Evolutionary conservation across 2,888 invertebrate genomes (phyloP), one percentile per base, ranked within the genome.

Genomic region (Mythimna pallens): DNA sequence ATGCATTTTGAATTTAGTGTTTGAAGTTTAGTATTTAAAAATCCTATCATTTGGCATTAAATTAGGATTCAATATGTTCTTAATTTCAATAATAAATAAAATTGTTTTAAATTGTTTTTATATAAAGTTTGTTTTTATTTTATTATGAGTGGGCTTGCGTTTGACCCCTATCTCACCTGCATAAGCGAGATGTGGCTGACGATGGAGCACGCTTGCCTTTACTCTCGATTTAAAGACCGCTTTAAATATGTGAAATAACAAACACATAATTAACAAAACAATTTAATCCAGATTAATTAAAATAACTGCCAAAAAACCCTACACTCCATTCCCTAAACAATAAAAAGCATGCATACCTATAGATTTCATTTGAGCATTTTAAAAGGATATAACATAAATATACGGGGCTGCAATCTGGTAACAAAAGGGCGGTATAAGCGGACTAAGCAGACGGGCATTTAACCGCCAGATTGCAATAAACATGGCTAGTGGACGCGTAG

Each of bases 381-480:
- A 83, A 87, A 86, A 78, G 80, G 81, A 80, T 70, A 85, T 86
- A 82, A 80, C 76, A 85, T 88, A 87, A 87, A 87, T 88, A 89
- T 87, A 85, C 82, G 81, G 86, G 88, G 87, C 76, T 88, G 88
- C 88, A 88, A 88, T 90, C 86, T 80, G 83, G 89, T 89, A 93
- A 90, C 92, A 91, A 92, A 93, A 93, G 91, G 92, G 90, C 90
- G 87, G 90, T 92, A 89, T 92, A 93, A 93, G 92, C 92, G 86
- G 91, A 90, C 90, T 93, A 94, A 93, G 94, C 94, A 93, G 93
- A 90, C 91, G 93, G 89, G 92, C 94, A 93, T 93, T 94, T 94
- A 94, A 94, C 94, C 93, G 90, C 94, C 94, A 95, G 95, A 95
- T 95, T 95, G 95, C 94, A 95, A 95, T 95, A 95, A 95, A 95